Conservation (phyloP, 2,113 vertebrate genomes). For the Melanotaenia duboulayi region DNA sequence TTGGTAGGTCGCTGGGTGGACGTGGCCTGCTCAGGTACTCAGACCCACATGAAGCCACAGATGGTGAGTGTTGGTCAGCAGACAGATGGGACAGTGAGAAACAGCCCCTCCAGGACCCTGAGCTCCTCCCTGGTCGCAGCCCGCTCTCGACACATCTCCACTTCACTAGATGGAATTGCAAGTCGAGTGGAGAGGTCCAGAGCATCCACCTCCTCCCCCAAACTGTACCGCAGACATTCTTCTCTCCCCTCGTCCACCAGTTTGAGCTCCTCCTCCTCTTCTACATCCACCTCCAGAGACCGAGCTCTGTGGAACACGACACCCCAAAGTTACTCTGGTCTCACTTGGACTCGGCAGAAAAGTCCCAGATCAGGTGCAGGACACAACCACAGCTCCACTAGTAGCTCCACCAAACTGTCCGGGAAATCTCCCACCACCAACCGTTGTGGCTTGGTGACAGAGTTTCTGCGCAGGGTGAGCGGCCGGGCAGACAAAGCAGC, state of each 20-base stretch:
- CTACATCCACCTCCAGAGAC: slow-evolving; percentile 78
- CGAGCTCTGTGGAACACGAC: slow-evolving; percentile 87
- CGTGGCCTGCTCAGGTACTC: slow-evolving; percentile 85
- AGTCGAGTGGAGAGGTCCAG: slow-evolving; percentile 84
- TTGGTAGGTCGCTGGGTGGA: slow-evolving; percentile 84
- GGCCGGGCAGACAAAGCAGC: slow-evolving; percentile 88
- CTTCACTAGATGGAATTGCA: slow-evolving; percentile 89
- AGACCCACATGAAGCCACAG: slow-evolving; percentile 84
- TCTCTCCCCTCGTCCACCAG: slow-evolving; percentile 50
- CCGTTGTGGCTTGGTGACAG: slow-evolving; percentile 92
- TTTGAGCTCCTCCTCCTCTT: slow-evolving; percentile 57
- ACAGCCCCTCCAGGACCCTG: slow-evolving; percentile 85
- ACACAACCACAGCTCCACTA: slow-evolving; percentile 36
- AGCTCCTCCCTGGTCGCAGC: slow-evolving; percentile 84
- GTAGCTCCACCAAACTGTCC: slow-evolving; percentile 51
- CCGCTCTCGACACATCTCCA: slow-evolving; percentile 88
- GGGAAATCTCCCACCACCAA: slow-evolving; percentile 81
- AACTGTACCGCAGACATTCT: slow-evolving; percentile 87
- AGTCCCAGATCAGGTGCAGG: slow-evolving; percentile 57
- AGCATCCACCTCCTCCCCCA: slow-evolving; percentile 88
- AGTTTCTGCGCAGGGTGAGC: slow-evolving; percentile 94
- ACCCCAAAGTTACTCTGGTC: slow-evolving; percentile 85
- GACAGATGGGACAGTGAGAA: slow-evolving; percentile 87
- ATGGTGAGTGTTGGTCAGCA: slow-evolving; percentile 90
- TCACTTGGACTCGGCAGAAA: slow-evolving; percentile 87